Base-by-base conservation (phyloP, 2,113 vertebrate species). In the Bagarius yarrelli region DNA sequence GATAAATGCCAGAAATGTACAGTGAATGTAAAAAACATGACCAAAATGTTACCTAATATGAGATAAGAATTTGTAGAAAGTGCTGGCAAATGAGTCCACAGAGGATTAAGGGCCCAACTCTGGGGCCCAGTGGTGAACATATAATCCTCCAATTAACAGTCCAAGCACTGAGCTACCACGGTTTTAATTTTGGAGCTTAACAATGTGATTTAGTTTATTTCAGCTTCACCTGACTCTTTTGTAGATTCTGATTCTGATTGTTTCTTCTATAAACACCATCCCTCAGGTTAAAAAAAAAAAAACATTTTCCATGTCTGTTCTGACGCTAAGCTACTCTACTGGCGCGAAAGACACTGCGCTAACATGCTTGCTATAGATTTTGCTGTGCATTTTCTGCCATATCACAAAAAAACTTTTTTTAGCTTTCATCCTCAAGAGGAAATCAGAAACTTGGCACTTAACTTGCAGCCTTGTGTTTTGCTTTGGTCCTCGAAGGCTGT, bases 401-500 rank as follows among this genome's bases (percentile, higher is more conserved):
- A 15, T n/a, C 27, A 34, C 36, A 50, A 63, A 50, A 50, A 50
- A 5, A 53, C 73, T 59, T 13, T 14, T 63, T 76, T 50, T 25
- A 30, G 19, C 23, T 76, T 81, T 84, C 55, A 86, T 86, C 82
- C 79, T 61, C 83, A 85, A 81, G 77, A 53, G 16, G 74, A 84
- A 86, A 82, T 78, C 73, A 83, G 16, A 71, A 61, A 86, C 76
- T 80, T 70, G 74, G 61, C 83, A 69, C 56, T 80, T 69, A 83
- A 84, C 89, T 85, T 91, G 88, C 83, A 81, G 82, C 66, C 81
- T 27, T 71, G 47, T 56, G 86, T 55, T 56, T 71, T 71, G 32
- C 77, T 67, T 18, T 25, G 16, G 77, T 34, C 30, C 63, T 50
- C 50, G 9, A 69, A 69, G 57, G n/a, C 50, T 34, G 44, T 77